A percentile compares a stretch with the other conserved stretches of the same genome.
Conservation (phyloP, 2,888 invertebrate genomes). For the Gandaritis pyraliata region DNA sequence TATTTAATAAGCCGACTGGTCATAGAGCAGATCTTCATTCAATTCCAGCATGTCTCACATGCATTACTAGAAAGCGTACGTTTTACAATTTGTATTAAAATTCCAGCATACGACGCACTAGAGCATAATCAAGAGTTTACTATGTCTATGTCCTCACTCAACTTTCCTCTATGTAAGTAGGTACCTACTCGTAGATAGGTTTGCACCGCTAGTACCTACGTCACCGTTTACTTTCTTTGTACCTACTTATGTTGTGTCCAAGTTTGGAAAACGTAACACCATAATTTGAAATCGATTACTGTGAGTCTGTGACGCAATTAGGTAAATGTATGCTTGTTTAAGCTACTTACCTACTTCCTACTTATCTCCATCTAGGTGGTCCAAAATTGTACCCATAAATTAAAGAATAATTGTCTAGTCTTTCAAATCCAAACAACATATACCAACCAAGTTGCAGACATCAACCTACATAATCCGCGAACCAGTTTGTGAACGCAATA, state of each 20-base stretch:
- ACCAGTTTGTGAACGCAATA: conserved; percentile 41
- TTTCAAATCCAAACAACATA: conserved; percentile 8
- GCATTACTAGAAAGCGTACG: conserved; percentile 27
- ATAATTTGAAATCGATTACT: no score
- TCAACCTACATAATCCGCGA: conserved; percentile 58
- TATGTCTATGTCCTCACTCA: no score
- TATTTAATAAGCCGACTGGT: conserved; percentile 25
- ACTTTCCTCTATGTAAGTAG: no score
- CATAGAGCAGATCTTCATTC: conserved; percentile 19
- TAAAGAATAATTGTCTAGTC: not conserved
- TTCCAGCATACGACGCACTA: conserved; percentile 1
- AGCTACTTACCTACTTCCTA: no score
- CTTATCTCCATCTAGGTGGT: not conserved
- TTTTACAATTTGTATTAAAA: conserved; percentile 14
- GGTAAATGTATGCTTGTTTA: no score
- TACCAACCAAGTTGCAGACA: conserved; percentile 36
- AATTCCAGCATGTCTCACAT: conserved; percentile 19
- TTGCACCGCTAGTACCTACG: no score
- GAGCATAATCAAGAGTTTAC: not conserved
- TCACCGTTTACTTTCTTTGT: no score
- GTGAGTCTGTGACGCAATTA: no score
- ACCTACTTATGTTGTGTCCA: no score
- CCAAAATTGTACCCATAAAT: not conserved
- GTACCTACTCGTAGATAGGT: no score
- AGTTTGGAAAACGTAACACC: no score